Evolutionary conservation across 2,888 invertebrate species (phyloP), one percentile per base, ranked within the genome.

Genomic region (Cepaea hortensis): DNA sequence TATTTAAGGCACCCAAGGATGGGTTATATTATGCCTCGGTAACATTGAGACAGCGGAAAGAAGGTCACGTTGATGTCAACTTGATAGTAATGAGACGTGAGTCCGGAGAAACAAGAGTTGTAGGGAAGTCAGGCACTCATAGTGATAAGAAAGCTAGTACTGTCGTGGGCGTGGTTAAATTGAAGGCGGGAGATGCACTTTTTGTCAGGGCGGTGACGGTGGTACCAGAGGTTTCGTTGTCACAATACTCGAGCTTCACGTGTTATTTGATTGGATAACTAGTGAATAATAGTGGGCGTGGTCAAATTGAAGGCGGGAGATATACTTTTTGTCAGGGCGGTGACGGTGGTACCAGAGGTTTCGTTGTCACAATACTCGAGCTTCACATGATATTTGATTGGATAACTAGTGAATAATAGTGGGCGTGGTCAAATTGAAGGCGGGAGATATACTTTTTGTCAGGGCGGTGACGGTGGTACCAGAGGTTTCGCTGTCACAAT

Each of bases 391-490:
- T 23, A 61, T 35, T 23, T 79, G 23, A 61, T 79, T 61, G 79
- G 61, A 50, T 82, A 50, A 48, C 50, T 50, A 55, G 11, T 55
- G 11, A 55, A 55, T 11, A 55, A 35, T 35, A 35, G 55, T 55
- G 55, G 11, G 55, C n/a, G 72, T 72, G n/a, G 72, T 48, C 46
- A 48, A 48, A 18, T 5, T 48, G 13, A 75, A 48, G 23, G 79
- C 79, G 20, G 79, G 79, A 5, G 79, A 79, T 23, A 61, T 3
- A 61, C 55, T 79, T 79, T 61, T 79, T 79, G 79, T 79, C 20
- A 5, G 13, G 11, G 79, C 50, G 3, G 20, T 61, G 13, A 23
- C n/a, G 11, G 61, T 61, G 48, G 79, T 61, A 13, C 61, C 23
- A 23, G n/a, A 79, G 61, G 61, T 61, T 11, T 23, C n/a, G 11